Evolutionary conservation across 2,113 vertebrate species (phyloP).

Genomic region (Pica pica): DNA sequence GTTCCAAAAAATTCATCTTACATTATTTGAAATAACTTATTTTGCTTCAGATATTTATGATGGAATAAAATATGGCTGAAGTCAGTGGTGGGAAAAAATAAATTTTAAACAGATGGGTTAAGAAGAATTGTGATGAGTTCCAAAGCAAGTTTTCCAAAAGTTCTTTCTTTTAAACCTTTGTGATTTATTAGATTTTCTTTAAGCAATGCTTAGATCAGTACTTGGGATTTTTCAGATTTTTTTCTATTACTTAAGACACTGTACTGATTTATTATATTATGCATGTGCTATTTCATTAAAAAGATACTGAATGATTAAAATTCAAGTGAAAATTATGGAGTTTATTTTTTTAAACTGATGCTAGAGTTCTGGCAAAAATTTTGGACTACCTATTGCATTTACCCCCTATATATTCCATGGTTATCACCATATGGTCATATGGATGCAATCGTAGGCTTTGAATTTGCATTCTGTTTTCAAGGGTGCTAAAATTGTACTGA

Average conservation of each 20-base stretch:
- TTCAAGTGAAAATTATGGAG: not conserved
- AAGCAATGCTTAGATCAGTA: not conserved
- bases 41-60: not conserved
- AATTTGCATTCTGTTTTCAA: constrained; percentile 21
- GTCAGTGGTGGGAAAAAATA: not conserved
- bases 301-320: not conserved
- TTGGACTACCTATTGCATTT: not conserved
- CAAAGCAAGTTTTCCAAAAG: too few species aligned
- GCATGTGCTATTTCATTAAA: not conserved
- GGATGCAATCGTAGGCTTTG: not conserved
- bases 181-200: not conserved
- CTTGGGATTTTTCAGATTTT: not conserved
- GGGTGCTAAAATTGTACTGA: constrained; percentile 6
- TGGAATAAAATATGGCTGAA: not conserved
- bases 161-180: not conserved
- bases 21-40: not conserved
- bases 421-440: not conserved
- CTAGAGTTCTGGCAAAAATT: not conserved
- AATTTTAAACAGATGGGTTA: not conserved
- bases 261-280: not conserved
- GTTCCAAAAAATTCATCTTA: not conserved
- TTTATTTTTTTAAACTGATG: not conserved
- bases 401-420: not conserved
- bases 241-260: not conserved
- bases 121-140: not conserved